phyloP scores from a whole-genome alignment of 2,888 invertebrate genomes.

The Clunio marinus region DNA sequence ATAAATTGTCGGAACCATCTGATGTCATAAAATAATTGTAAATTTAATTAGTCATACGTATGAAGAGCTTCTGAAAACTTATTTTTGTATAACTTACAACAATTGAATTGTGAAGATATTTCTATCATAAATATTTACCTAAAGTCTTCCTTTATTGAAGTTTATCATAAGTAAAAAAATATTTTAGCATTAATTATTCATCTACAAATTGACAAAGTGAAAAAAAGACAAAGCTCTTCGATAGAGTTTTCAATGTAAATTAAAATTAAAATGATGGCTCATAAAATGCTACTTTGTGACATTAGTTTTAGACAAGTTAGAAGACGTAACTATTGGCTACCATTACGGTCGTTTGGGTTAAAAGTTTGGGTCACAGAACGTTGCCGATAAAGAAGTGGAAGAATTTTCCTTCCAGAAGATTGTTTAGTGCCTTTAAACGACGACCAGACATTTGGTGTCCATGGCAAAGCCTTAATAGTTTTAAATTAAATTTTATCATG shows the following conservation, averaged over 20 bases:
- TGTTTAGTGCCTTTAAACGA: slow-evolving; percentile 9
- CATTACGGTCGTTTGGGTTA: slow-evolving; percentile 3
- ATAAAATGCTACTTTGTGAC: slow-evolving; percentile 22
- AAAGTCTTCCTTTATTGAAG: too few relatives aligned
- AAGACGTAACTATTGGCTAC: not conserved
- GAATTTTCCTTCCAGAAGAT: not conserved
- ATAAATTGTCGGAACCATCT: too few relatives aligned
- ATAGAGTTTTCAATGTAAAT: slow-evolving; percentile 6
- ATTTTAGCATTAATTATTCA: too few relatives aligned
- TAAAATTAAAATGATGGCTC: slow-evolving; percentile 12
- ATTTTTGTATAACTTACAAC: too few relatives aligned
- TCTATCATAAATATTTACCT: too few relatives aligned
- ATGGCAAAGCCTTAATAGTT: slow-evolving; percentile 28
- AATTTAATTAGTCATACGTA: too few relatives aligned
- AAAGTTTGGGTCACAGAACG: not conserved
- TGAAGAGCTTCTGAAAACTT: too few relatives aligned
- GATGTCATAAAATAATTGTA: too few relatives aligned
- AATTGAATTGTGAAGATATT: too few relatives aligned
- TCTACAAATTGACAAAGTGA: too few relatives aligned
- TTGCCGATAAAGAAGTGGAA: not conserved
- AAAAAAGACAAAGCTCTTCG: too few relatives aligned
- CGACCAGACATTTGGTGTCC: not conserved
- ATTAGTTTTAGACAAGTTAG: slow-evolving; percentile 8
- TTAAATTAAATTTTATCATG: slow-evolving; percentile 36
- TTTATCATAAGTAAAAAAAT: too few relatives aligned